A percentile compares a stretch with the other conserved stretches of the same genome.
Evolutionary conservation across 1,140 invertebrate genomes (phyloP).

Genomic region (Calephelis nemesis): DNA sequence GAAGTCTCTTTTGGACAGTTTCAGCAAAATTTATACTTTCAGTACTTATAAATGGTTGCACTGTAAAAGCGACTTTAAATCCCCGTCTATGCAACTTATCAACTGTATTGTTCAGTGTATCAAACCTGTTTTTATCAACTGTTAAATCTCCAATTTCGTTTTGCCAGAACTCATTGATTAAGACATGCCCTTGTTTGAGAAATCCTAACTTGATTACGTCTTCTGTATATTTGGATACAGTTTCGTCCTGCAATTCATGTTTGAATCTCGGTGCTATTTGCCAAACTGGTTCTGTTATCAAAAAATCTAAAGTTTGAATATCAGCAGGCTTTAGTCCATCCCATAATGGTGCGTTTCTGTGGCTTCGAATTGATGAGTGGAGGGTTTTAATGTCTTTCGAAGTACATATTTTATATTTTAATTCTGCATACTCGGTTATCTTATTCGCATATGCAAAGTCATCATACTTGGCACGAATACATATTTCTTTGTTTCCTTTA

Average conservation of each 20-base stretch:
- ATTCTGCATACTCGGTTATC: slow-evolving; percentile 81
- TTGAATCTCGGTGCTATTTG: slow-evolving; percentile 85
- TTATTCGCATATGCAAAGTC: slow-evolving; percentile 88
- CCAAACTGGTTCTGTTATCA: slow-evolving; percentile 91
- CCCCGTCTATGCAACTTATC: slow-evolving; percentile 90
- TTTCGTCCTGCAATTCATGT: slow-evolving; percentile 82
- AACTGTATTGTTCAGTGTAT: slow-evolving; percentile 87
- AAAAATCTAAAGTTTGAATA: slow-evolving; percentile 84
- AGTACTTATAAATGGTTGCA: slow-evolving; percentile 92
- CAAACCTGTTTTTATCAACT: slow-evolving; percentile 86
- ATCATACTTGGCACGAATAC: slow-evolving; percentile 86
- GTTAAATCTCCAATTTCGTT: slow-evolving; percentile 88
- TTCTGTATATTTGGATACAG: slow-evolving; percentile 90
- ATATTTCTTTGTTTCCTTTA: slow-evolving; percentile 83
- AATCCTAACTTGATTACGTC: slow-evolving; percentile 87
- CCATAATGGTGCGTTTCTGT: slow-evolving; percentile 87
- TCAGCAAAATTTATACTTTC: slow-evolving; percentile 90
- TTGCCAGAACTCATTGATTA: slow-evolving; percentile 93
- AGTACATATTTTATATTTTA: slow-evolving; percentile 93
- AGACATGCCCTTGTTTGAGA: slow-evolving; percentile 87
- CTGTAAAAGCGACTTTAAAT: slow-evolving; percentile 90
- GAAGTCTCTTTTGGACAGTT: slow-evolving; percentile 84
- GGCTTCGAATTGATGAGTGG: slow-evolving; percentile 82
- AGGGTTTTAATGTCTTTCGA: slow-evolving; percentile 87
- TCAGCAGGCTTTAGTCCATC: slow-evolving; percentile 89